These are phyloP conservation scores for Trematocara variabile DNA, from an alignment of 2,113 vertebrate species.

Conservation along the genomic window DNA sequence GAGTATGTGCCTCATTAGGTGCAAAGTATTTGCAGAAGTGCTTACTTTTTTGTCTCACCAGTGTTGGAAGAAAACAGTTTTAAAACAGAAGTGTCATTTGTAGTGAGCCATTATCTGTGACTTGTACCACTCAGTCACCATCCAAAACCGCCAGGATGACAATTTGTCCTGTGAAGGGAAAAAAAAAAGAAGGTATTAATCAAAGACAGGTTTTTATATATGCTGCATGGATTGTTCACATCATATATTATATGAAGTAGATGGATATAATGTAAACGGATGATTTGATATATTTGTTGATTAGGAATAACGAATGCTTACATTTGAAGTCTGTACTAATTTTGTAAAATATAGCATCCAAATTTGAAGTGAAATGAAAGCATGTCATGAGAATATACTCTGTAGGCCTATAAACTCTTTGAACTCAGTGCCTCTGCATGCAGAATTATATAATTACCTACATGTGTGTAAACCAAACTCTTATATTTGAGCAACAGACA, in stretches of 20 bases:
- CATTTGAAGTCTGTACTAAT: conserved; percentile 33
- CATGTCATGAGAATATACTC: conserved; percentile 57
- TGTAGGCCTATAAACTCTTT: conserved; percentile 39
- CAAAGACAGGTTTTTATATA: conserved; percentile 32
- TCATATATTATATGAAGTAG: conserved; percentile 40
- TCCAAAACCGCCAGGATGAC: background rate
- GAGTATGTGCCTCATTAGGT: conserved; percentile 40
- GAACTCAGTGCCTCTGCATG: conserved; percentile 77
- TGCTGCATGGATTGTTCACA: conserved; percentile 70
- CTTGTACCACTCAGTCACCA: background rate
- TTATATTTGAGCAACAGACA: conserved; percentile 19
- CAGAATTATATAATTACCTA: conserved; percentile 33
- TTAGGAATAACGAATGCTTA: conserved; percentile 50
- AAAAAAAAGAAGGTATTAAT: background rate
- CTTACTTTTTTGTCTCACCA: background rate
- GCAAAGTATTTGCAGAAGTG: conserved; percentile 1
- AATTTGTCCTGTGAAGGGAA: background rate
- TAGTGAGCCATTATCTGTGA: background rate
- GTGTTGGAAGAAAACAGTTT: background rate
- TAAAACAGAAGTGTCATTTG: background rate
- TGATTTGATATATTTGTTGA: conserved; percentile 40
- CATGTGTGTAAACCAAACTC: conserved; percentile 51
- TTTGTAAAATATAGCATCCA: conserved; percentile 34
- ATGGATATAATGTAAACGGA: conserved; percentile 53
- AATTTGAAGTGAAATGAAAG: conserved; percentile 46